Evolutionary conservation across 2,797 vertebrate species (phyloP), one percentile per base, ranked within the genome.

Genomic region (Coendou prehensilis): DNA sequence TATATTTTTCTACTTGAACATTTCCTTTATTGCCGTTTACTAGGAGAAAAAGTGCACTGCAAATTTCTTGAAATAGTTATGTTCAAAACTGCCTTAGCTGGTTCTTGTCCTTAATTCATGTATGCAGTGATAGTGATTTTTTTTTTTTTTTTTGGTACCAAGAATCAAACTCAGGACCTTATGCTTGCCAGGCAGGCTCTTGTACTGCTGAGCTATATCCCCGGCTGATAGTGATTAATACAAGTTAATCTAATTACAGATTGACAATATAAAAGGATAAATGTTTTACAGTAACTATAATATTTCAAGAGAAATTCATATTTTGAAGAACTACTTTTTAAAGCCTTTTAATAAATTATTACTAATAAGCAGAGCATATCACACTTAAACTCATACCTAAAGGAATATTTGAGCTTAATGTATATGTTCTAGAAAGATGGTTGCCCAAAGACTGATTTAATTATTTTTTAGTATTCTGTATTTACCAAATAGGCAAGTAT

Each of bases 1-100:
- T 93, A 95, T 91, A 91, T 95, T 79, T 89, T 97, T 95, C 90
- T 97, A 93, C 96, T 98, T 98, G 97, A 98, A 97, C 73, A 28
- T 97, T 97, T 97, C 96, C 84, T 92, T 98, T 97, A 94, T 93
- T 97, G 83, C 41, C 5, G 95, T 97, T 97, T 95, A 82, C 93
- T 96, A 95, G 95, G 87, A 91, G 92, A 96, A 97, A 89, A 89
- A 96, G 94, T 88, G 23, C 1, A 64, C 78, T 89, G 9, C 83
- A 61, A n/a, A 84, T 56, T 93, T 95, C 67, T 92, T 96, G 20
- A 88, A 95, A 83, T 33, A 47, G 89, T 89, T 85, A 90, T 71
- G 11, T 50, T 96, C 76, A 92, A 61, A 78, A 67, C 81, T 4
- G 18, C 69, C n/a, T 85, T 91, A 63, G 13, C 82, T 57, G 92